These are phyloP conservation scores for Orussus abietinus DNA, from an alignment of 1,140 invertebrate species.

Conservation along the genomic window DNA sequence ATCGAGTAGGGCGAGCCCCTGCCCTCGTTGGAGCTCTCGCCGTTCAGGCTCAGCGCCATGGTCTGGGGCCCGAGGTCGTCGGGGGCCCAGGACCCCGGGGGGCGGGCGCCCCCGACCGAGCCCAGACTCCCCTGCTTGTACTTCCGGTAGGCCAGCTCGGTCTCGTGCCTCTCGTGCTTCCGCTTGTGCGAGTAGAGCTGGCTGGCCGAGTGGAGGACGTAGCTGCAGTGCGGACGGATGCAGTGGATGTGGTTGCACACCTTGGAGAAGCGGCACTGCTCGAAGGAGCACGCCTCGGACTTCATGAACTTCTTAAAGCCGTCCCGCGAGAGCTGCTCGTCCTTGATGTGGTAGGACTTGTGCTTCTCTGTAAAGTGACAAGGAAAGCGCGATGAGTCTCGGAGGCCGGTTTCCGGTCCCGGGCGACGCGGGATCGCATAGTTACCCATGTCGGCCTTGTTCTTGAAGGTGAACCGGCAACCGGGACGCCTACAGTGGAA, in stretches of 20 bases:
- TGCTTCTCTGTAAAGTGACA: slow-evolving; percentile 82
- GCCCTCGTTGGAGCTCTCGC: slow-evolving; percentile 54
- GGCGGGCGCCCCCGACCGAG: slow-evolving; percentile 26
- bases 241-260: slow-evolving; percentile 99
- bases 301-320: slow-evolving; percentile 99
- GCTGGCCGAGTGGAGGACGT: slow-evolving; percentile 92
- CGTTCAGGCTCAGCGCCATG: slow-evolving; percentile 46
- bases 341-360: slow-evolving; percentile 97
- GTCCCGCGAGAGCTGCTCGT: slow-evolving; percentile 90
- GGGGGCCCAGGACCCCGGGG: slow-evolving; percentile 30
- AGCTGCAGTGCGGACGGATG: slow-evolving; percentile 90
- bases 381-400: no score
- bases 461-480: slow-evolving; percentile 96
- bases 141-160: slow-evolving; percentile 77
- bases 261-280: slow-evolving; percentile 87
- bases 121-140: slow-evolving; percentile 67
- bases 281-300: slow-evolving; percentile 88
- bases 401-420: no score
- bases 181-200: slow-evolving; percentile 97
- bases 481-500: slow-evolving; percentile 90
- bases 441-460: slow-evolving; percentile 99
- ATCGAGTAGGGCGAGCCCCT: slow-evolving; percentile 50
- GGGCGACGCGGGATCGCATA: no score
- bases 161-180: slow-evolving; percentile 92
- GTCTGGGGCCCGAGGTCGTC: slow-evolving; percentile 36